A percentile compares a stretch with the other conserved stretches of the same genome.
phyloP scores from a whole-genome alignment of 1,140 invertebrate genomes.

The Drosophila jambulina region DNA sequence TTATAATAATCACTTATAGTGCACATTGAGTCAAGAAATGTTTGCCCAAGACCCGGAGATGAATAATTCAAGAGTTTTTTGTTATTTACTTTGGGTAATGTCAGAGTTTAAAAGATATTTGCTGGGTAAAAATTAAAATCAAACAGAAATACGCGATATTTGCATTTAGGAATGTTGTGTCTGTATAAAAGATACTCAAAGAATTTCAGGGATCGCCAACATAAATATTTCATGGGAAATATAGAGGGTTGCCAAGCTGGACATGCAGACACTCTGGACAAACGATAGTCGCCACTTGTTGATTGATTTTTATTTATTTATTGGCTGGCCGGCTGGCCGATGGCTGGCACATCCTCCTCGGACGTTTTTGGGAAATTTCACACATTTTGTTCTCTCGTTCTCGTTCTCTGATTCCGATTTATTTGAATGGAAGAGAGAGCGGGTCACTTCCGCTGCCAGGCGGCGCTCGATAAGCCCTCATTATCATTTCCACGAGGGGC shows the following conservation, averaged over 20 bases:
- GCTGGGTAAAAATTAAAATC: not conserved
- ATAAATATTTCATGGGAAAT: not conserved
- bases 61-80: not conserved
- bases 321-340: conserved; percentile 13
- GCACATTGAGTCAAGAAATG: conserved; percentile 1
- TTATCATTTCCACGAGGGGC: conserved; percentile 65
- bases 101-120: not conserved
- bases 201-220: not conserved
- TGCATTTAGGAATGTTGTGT: not conserved
- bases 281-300: conserved; percentile 64
- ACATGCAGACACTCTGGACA: not conserved
- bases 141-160: not conserved
- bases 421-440: conserved; percentile 34
- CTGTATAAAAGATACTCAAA: not conserved
- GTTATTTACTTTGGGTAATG: not conserved
- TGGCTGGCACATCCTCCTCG: not conserved
- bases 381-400: conserved; percentile 17
- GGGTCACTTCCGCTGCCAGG: conserved; percentile 34
- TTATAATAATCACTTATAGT: conserved; percentile 70
- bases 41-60: not conserved
- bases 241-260: not conserved
- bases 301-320: conserved; percentile 75
- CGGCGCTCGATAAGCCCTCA: conserved; percentile 70
- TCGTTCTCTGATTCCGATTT: conserved; percentile 25
- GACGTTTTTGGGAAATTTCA: conserved; percentile 24